Percentiles rank a stretch among this genome's conserved stretches.
These are phyloP conservation scores for Bedellia somnulentella DNA, from an alignment of 2,888 invertebrate genomes.

Conservation along the genomic window DNA sequence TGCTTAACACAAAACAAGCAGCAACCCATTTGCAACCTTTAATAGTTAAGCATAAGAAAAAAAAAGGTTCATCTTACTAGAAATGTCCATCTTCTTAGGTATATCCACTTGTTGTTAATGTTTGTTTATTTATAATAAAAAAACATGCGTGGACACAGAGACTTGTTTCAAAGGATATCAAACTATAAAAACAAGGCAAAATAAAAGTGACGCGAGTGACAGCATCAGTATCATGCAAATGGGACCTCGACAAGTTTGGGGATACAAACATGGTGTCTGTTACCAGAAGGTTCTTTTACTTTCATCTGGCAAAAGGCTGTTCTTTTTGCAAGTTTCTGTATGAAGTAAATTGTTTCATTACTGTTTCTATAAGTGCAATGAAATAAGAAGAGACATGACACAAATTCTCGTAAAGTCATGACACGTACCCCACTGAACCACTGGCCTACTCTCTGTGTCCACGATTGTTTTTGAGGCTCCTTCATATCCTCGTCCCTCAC, in stretches of 20 bases:
- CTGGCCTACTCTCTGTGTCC: constrained; percentile 72
- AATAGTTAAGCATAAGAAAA: no score
- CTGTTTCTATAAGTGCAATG: no score
- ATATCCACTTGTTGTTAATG: no score
- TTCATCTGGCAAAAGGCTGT: no score
- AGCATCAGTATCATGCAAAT: constrained; percentile 34
- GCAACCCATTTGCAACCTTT: constrained; percentile 56
- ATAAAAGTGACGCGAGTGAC: neutral
- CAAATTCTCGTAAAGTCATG: no score
- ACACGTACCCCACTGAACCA: constrained; percentile 72
- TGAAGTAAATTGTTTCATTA: no score
- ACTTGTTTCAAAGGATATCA: constrained; percentile 14
- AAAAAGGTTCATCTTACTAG: constrained; percentile 9
- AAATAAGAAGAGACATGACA: no score
- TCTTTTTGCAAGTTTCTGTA: no score
- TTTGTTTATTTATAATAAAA: constrained; percentile 28
- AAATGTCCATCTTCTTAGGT: no score
- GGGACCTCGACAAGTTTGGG: constrained; percentile 50
- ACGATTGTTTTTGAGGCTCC: constrained; percentile 61
- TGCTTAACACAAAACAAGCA: constrained; percentile 28
- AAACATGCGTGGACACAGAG: constrained; percentile 61
- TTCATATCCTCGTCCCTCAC: constrained; percentile 50
- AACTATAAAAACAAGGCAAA: constrained; percentile 10
- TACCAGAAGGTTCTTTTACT: no score
- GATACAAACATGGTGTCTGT: constrained; percentile 39